phyloP scores from a whole-genome alignment of 2,888 invertebrate genomes.

The Ectobius pallidus region DNA sequence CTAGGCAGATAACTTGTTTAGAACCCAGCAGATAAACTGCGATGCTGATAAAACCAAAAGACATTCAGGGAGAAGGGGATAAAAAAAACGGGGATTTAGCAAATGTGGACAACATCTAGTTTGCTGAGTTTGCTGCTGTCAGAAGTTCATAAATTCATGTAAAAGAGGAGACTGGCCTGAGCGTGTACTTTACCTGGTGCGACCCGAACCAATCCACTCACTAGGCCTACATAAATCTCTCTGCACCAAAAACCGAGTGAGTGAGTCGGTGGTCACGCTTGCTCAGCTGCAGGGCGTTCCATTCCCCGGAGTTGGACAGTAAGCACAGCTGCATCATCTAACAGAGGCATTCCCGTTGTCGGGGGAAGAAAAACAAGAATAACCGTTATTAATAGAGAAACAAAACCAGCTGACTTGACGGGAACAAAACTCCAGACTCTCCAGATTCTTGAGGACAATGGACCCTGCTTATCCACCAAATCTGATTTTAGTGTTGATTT shows the following conservation, averaged over 20 bases:
- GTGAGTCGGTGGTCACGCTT: slow-evolving; percentile 31
- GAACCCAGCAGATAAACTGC: too few species aligned
- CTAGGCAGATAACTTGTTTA: too few species aligned
- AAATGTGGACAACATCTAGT: background rate
- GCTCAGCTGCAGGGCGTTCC: slow-evolving; percentile 12
- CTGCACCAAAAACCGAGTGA: slow-evolving; percentile 32
- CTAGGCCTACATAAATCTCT: slow-evolving; percentile 39
- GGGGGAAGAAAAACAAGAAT: slow-evolving; percentile 37
- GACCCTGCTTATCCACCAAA: slow-evolving; percentile 21
- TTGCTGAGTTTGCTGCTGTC: slow-evolving; percentile 16
- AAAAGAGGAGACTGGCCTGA: slow-evolving; percentile 54
- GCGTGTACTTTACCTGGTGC: slow-evolving; percentile 57
- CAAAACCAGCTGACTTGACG: slow-evolving; percentile 26
- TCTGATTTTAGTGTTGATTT: too few species aligned
- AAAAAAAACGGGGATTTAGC: too few species aligned
- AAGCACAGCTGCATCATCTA: slow-evolving; percentile 39
- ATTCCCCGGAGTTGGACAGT: slow-evolving; percentile 10
- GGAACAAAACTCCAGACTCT: slow-evolving; percentile 17
- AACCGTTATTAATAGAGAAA: slow-evolving; percentile 34
- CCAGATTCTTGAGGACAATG: background rate
- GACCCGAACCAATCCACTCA: slow-evolving; percentile 37
- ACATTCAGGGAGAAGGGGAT: background rate
- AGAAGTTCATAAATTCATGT: slow-evolving; percentile 16
- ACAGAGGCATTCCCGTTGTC: slow-evolving; percentile 43
- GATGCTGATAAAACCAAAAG: slow-evolving; percentile 22